A percentile compares a stretch with the other conserved stretches of the same genome.
Conservation (phyloP, 2,113 vertebrate species). For the Circaetus cinerascens region DNA sequence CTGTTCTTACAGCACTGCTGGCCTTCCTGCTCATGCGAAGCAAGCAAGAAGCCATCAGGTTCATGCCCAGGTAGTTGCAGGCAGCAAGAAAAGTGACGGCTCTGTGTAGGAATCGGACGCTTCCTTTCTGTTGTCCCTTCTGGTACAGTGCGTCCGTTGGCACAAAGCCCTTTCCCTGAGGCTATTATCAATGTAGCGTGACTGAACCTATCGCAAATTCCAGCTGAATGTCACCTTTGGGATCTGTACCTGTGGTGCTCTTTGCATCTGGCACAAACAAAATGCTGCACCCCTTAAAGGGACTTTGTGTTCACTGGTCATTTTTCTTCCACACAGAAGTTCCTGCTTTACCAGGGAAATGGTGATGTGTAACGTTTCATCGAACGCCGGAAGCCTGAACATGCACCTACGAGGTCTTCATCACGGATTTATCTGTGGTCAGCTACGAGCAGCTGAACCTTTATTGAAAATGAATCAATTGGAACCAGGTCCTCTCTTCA, state of each 20-base stretch:
- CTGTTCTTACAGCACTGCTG: neutral
- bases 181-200: neutral
- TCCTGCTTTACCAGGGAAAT: neutral
- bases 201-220: neutral
- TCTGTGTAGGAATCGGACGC: accelerated
- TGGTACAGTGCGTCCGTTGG: neutral
- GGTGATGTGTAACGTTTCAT: neutral
- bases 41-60: neutral
- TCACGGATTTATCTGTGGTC: accelerated
- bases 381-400: accelerated
- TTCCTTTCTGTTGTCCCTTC: neutral
- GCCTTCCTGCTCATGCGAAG: neutral
- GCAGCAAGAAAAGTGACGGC: neutral
- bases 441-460: neutral
- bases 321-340: neutral
- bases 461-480: neutral
- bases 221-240: neutral
- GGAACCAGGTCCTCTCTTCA: neutral
- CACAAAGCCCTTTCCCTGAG: neutral
- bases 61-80: neutral
- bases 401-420: neutral
- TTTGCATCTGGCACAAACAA: neutral
- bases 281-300: neutral
- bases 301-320: neutral
- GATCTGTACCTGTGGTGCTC: neutral